A percentile compares a stretch with the other conserved stretches of the same genome.
Conservation (phyloP, 2,888 invertebrate genomes). For the Xylocampa areola region DNA sequence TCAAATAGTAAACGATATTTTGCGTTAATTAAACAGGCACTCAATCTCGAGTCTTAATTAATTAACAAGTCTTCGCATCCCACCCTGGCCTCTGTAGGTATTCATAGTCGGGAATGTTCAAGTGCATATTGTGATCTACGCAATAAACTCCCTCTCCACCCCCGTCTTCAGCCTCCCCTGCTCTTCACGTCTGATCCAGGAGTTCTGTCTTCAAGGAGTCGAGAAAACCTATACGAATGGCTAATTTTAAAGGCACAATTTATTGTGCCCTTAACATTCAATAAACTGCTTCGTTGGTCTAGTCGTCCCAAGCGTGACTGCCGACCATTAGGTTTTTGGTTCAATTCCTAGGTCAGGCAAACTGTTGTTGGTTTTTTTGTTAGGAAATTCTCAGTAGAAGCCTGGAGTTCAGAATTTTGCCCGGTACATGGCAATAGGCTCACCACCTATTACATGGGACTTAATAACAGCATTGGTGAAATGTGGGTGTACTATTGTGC, state of each 20-base stretch:
- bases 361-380: no score
- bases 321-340: no score
- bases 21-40: constrained; percentile 57
- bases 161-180: constrained; percentile 61
- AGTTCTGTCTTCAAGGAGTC: constrained; percentile 77
- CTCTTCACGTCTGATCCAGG: constrained; percentile 86
- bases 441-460: no score
- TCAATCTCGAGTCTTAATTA: constrained; percentile 66
- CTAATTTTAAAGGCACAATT: constrained; percentile 31
- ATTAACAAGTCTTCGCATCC: constrained; percentile 71
- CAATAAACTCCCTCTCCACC: constrained; percentile 71
- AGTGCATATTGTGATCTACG: constrained; percentile 90
- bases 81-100: constrained; percentile 79
- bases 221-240: constrained; percentile 64
- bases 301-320: no score
- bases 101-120: constrained; percentile 83
- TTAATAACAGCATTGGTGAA: no score
- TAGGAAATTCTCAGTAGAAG: no score
- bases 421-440: no score
- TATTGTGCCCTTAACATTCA: constrained; percentile 13
- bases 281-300: no score
- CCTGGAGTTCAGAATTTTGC: no score
- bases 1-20: constrained; percentile 29
- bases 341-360: no score
- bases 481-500: no score